A percentile compares a stretch with the other conserved stretches of the same genome.
phyloP scores from a whole-genome alignment of 2,797 vertebrate genomes.

The Phalanger gymnotis region DNA sequence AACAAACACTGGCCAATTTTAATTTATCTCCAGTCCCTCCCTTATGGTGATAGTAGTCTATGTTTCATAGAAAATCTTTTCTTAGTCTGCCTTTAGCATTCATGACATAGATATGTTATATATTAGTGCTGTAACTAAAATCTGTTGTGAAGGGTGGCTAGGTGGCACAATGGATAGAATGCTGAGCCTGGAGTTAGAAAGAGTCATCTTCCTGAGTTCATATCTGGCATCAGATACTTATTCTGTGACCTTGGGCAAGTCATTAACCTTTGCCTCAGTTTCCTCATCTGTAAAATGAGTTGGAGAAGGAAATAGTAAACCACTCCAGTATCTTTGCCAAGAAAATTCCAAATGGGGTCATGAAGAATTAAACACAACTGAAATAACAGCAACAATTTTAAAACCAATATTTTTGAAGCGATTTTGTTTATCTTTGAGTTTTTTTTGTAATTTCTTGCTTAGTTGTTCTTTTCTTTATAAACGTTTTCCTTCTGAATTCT shows the following conservation, averaged over 20 bases:
- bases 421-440: background rate
- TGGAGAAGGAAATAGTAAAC: background rate
- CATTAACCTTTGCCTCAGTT: background rate
- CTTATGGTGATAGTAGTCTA: background rate
- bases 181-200: background rate
- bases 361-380: background rate
- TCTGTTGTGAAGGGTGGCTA: background rate
- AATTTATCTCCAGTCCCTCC: background rate
- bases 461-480: background rate
- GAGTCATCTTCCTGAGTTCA: background rate
- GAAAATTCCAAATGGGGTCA: background rate
- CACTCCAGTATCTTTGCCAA: background rate
- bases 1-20: no score
- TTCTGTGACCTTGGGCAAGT: background rate
- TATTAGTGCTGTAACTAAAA: background rate
- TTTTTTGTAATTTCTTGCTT: background rate
- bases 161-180: background rate
- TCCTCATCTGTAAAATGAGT: background rate
- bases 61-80: background rate
- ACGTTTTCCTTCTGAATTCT: background rate
- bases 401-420: background rate
- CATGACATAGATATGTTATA: background rate
- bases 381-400: background rate
- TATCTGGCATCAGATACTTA: background rate
- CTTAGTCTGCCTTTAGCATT: background rate